A percentile compares a stretch with the other conserved stretches of the same genome.
These are phyloP conservation scores for Gasterosteus aculeatus DNA, from an alignment of 2,113 vertebrate species.

Conservation along the genomic window DNA sequence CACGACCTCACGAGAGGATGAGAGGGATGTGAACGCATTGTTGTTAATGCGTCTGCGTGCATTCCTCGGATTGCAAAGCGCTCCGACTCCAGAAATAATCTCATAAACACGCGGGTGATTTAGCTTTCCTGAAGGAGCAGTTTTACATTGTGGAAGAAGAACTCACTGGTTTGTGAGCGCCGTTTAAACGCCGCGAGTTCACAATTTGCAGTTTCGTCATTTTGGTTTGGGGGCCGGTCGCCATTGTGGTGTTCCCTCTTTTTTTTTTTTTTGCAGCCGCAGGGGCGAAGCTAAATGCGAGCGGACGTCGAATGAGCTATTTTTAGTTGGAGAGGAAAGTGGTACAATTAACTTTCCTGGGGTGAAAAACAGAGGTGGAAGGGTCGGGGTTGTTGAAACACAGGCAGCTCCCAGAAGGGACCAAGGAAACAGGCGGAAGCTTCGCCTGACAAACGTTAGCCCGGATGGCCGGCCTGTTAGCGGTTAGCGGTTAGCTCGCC, in stretches of 20 bases:
- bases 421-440: too few relatives aligned
- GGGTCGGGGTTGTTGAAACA: not conserved
- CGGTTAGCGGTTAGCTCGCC: too few relatives aligned
- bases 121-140: not conserved
- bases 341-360: not conserved
- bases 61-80: not conserved
- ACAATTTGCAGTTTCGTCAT: not conserved
- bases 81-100: not conserved
- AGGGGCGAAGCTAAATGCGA: too few relatives aligned
- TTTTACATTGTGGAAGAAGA: not conserved
- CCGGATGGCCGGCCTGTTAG: too few relatives aligned
- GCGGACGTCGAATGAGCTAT: not conserved
- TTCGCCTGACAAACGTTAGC: too few relatives aligned
- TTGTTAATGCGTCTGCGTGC: not conserved
- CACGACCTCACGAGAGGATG: conserved; percentile 27
- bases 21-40: not conserved
- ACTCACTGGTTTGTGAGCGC: not conserved
- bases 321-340: not conserved
- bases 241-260: not conserved
- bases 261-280: not conserved
- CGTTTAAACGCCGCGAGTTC: not conserved
- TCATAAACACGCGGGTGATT: not conserved
- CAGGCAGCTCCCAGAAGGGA: too few relatives aligned
- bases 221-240: not conserved
- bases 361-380: not conserved